Evolutionary conservation across 2,797 vertebrate genomes (phyloP).

Genomic region (Syndactyla subalaris): DNA sequence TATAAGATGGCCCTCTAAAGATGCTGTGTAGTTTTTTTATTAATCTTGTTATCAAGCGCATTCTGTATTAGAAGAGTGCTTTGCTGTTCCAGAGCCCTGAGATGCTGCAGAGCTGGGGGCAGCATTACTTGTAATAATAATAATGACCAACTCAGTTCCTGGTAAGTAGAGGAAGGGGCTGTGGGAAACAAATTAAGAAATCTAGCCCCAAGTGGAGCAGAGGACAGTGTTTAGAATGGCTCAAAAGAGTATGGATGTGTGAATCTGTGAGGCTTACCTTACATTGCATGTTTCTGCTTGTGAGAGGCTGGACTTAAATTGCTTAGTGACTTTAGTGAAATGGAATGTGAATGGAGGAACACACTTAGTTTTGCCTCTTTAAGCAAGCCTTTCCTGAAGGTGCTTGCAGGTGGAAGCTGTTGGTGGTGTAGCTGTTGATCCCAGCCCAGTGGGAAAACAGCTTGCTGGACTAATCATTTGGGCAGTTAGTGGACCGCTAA

Average conservation of each 20-base stretch:
- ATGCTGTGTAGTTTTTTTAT: neutral
- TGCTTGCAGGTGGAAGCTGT: neutral
- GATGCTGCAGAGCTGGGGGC: neutral
- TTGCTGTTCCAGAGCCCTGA: neutral
- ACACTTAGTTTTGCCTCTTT: neutral
- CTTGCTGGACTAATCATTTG: neutral
- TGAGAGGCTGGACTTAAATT: neutral
- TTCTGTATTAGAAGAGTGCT: neutral
- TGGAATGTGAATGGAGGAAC: neutral
- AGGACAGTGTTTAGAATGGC: neutral
- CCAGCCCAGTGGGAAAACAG: neutral
- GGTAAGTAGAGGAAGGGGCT: neutral
- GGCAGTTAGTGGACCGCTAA: neutral
- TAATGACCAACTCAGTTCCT: neutral
- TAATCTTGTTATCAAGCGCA: neutral
- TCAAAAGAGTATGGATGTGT: rapidly evolving
- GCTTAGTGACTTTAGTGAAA: neutral
- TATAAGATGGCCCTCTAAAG: neutral
- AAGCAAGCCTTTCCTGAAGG: neutral
- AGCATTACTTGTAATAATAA: neutral
- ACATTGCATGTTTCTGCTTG: neutral
- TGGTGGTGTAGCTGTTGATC: neutral
- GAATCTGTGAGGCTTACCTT: neutral
- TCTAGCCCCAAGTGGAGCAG: neutral
- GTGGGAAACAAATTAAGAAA: neutral